phyloP scores from a whole-genome alignment of 2,797 vertebrate species.

The Gila robusta region DNA sequence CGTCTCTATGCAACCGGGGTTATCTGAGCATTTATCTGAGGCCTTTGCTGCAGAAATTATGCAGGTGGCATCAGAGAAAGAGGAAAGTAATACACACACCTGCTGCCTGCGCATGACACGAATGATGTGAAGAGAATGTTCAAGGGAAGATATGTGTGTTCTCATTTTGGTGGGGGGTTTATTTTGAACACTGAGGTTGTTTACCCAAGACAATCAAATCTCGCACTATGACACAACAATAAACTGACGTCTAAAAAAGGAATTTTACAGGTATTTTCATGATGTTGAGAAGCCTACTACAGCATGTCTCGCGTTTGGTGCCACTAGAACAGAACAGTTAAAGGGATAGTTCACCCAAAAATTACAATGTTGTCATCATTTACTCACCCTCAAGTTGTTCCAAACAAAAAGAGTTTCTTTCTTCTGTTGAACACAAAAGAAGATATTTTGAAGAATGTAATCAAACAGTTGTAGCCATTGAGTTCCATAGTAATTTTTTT shows the following conservation, averaged over 20 bases:
- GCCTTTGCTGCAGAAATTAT: conserved; percentile 49
- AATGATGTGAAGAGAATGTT: not conserved
- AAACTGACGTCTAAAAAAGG: not conserved
- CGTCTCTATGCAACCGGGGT: conserved; percentile 63
- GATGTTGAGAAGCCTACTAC: too few species aligned
- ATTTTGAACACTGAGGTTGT: not conserved
- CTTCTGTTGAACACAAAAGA: too few species aligned
- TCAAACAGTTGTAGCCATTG: too few species aligned
- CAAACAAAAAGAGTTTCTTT: too few species aligned
- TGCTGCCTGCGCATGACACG: conserved; percentile 14
- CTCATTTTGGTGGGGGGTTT: not conserved
- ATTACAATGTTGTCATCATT: too few species aligned
- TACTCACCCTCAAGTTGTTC: too few species aligned
- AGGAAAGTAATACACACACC: conserved; percentile 24
- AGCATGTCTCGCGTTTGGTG: too few species aligned
- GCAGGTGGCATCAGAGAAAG: conserved; percentile 49
- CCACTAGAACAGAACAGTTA: too few species aligned
- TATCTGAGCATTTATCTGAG: conserved; percentile 59
- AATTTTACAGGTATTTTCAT: not conserved
- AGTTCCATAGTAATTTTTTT: too few species aligned
- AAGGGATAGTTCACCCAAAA: too few species aligned
- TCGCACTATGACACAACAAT: not conserved
- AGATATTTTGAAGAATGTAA: too few species aligned
- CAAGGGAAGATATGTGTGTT: not conserved
- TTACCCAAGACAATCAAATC: not conserved